Percentiles rank a stretch among this genome's conserved stretches.
phyloP scores from a whole-genome alignment of 2,888 invertebrate species.

The Glyphotaelius pellucidus region DNA sequence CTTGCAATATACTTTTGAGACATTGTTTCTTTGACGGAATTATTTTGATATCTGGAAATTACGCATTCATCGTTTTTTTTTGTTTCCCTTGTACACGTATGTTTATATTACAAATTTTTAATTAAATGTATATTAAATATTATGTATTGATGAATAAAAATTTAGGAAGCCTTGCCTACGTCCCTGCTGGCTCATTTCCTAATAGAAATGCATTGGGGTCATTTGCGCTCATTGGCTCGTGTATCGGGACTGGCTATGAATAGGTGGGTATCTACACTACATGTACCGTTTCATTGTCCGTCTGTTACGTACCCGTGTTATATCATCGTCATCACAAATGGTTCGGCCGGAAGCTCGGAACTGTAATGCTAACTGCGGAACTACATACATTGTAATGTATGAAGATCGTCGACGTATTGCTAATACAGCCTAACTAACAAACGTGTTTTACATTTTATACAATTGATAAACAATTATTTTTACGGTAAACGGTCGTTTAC shows the following conservation, averaged over 20 bases:
- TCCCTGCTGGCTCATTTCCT: neutral
- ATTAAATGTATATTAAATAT: no score
- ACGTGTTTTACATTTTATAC: no score
- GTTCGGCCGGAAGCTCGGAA: neutral
- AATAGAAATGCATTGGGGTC: neutral
- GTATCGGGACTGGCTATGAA: conserved; percentile 4
- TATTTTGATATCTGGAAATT: no score
- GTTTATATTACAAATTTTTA: no score
- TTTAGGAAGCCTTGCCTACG: neutral
- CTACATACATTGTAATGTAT: neutral
- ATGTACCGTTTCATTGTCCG: conserved; percentile 20
- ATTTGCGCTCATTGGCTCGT: neutral
- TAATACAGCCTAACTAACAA: no score
- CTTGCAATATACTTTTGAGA: no score
- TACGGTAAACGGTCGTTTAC: no score
- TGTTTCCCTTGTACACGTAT: no score
- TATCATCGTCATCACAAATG: conserved; percentile 13
- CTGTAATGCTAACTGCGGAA: neutral
- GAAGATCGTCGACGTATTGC: neutral
- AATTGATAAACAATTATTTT: no score
- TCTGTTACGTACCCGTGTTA: neutral
- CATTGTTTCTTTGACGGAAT: no score
- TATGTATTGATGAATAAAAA: neutral
- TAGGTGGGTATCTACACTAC: neutral
- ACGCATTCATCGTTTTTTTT: no score